Conservation (phyloP, 2,113 vertebrate genomes). For the Cynoglossus semilaevis region DNA sequence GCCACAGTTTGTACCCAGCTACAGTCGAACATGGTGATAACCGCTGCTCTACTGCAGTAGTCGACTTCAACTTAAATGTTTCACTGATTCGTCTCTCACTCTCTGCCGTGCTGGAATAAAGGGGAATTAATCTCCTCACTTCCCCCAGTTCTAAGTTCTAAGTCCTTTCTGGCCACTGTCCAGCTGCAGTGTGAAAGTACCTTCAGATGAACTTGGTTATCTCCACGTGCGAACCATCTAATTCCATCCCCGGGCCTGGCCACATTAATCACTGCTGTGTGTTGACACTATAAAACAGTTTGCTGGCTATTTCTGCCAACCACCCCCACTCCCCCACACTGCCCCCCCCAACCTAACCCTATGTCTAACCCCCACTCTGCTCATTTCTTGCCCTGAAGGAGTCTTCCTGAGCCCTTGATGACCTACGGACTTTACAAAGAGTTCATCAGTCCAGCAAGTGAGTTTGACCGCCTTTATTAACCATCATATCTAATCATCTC, state of each 20-base stretch:
- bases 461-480: constrained; percentile 50
- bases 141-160: constrained; percentile 61
- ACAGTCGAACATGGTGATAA: constrained; percentile 3
- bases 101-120: constrained; percentile 35
- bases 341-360: constrained; percentile 36
- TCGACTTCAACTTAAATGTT: constrained; percentile 14
- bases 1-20: too few species aligned
- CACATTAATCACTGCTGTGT: constrained; percentile 75
- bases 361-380: constrained; percentile 8
- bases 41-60: constrained; percentile 13
- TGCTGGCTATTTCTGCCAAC: constrained; percentile 63
- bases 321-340: constrained; percentile 54
- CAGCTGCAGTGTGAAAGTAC: constrained; percentile 69
- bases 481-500: background rate
- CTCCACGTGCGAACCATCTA: constrained; percentile 64
- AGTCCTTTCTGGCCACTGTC: constrained; percentile 56
- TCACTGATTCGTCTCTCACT: constrained; percentile 29
- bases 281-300: constrained; percentile 71
- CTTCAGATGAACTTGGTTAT: constrained; percentile 79
- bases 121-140: constrained; percentile 46
- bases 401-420: constrained; percentile 97
- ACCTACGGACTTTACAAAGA: constrained; percentile 93
- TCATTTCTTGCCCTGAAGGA: constrained; percentile 76
- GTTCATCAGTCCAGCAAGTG: constrained; percentile 94
- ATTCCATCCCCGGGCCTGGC: constrained; percentile 64